These are phyloP conservation scores for Dysmachus trigonus DNA, from an alignment of 2,888 invertebrate species.

Conservation along the genomic window DNA sequence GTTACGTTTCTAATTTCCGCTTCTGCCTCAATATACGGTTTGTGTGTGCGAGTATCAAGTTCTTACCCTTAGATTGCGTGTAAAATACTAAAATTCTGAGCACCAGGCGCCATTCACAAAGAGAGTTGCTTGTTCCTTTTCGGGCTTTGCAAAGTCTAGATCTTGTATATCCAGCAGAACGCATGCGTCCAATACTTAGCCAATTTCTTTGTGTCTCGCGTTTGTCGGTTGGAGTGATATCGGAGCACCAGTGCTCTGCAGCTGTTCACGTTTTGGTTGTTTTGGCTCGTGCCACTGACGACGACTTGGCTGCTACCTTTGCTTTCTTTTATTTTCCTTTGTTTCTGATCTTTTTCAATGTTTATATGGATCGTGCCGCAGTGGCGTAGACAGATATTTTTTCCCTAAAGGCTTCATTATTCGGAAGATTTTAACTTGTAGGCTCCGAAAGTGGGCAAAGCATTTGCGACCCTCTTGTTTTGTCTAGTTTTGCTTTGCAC, in stretches of 20 bases:
- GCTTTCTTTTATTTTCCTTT: neutral
- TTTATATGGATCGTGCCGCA: neutral
- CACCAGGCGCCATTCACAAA: conserved; percentile 17
- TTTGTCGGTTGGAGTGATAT: conserved; percentile 20
- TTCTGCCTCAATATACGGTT: neutral
- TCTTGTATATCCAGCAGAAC: neutral
- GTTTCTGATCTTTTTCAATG: neutral
- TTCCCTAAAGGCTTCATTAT: neutral
- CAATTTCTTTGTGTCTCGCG: neutral
- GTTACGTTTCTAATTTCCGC: neutral
- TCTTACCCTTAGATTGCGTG: neutral
- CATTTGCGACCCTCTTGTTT: too few relatives aligned
- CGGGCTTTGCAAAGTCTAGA: neutral
- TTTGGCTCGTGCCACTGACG: conserved; percentile 29
- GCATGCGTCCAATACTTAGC: neutral
- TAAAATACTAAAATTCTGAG: neutral
- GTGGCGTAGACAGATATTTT: neutral
- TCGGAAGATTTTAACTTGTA: too few relatives aligned
- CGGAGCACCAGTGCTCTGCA: neutral
- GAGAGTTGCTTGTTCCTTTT: neutral
- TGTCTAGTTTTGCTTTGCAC: too few relatives aligned
- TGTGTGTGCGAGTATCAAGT: neutral
- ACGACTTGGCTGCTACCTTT: neutral
- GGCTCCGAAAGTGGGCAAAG: too few relatives aligned
- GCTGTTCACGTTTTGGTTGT: conserved; percentile 24